Evolutionary conservation across 1,140 invertebrate species (phyloP), one percentile per base, ranked within the genome.

Genomic region (Venturia canescens): DNA sequence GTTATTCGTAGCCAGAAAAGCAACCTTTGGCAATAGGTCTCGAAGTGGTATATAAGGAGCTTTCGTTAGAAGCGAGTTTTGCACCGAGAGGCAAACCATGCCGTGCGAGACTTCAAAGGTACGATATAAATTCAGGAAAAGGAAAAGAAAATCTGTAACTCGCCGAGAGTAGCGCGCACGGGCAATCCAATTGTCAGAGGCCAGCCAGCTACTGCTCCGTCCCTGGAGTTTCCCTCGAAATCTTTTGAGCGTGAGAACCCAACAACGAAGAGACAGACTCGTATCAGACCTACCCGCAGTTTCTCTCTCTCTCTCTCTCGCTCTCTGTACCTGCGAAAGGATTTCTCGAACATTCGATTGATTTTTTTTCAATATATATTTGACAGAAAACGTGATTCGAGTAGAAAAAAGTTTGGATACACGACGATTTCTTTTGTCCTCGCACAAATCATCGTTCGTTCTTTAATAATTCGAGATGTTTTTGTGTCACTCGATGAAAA

Each of bases 111-210:
- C 74, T 81, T 77, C 60, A 77, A 77, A 77, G 74, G 69, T 80
- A 75, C 53, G 63, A n/a, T 67, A 75, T 67, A 75, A 66, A 75
- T 66, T 76, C 44, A 76, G 38, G 31, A 63, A 80, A 80, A 81
- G 82, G 77, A 85, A 86, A 84, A 81, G 82, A 85, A 87, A 87
- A 88, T 87, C 86, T 86, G 86, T 86, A 87, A 87, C 84, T 86
- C 82, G 83, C 81, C 78, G 80, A 78, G 86, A 86, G 87, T 87
- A 84, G 81, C 60, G 81, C 60, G 81, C 48, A 82, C 86, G 34
- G 84, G 80, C 82, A 87, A 88, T 88, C 84, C 85, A 87, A 88
- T 87, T 88, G 87, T 88, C 85, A 84, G 81, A 83, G 80, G 48
- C 80, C 84, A 84, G 84, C 84, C 80, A 84, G 79, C 53, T 23